Evolutionary conservation across 2,797 vertebrate genomes (phyloP), one percentile per base, ranked within the genome.

Genomic region (Jordanella pulchra): DNA sequence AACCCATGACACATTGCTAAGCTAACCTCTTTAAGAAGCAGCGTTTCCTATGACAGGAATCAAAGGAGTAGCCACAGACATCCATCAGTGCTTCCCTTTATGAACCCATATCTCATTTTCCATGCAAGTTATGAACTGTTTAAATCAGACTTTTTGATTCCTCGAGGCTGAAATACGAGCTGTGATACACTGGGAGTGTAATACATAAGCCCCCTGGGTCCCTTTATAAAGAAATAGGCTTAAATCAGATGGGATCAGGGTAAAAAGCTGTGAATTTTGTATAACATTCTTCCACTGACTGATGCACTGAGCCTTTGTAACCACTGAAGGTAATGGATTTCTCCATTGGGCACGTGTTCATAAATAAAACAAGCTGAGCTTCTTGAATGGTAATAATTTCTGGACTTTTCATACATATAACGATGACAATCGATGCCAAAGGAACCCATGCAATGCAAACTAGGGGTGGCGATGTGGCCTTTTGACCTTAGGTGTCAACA

Each of bases 301-400:
- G 35, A 65, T 69, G 76, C 73, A 68, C 75, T 23, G 54, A 64
- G 65, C 74, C 73, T 80, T 79, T 84, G 83, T 72, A 76, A 64
- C 80, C 77, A 61, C 55, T 70, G 78, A 89, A 81, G 83, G 90
- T 91, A 92, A 93, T 86, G 81, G 87, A 93, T 79, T 86, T 86
- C 87, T 91, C 85, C 53, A 64, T 9, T 50, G 84, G 73, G 74
- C 7, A 64, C 70, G 63, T 74, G 86, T 87, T 92, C 90, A 93
- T 93, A 90, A 93, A 94, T 92, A 93, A 92, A 93, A 91, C 84
- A 94, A 82, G 81, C 53, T 0, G 21, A 64, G 75, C 73, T 72
- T 60, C 82, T 79, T 42, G 63, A 69, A 69, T 69, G 83, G 75
- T 84, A 87, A 90, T 86, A 87, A 90, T 86, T 87, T 80, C 86